Base-by-base conservation (phyloP, 2,888 invertebrate genomes). In the Rugalucina vietnamica region DNA sequence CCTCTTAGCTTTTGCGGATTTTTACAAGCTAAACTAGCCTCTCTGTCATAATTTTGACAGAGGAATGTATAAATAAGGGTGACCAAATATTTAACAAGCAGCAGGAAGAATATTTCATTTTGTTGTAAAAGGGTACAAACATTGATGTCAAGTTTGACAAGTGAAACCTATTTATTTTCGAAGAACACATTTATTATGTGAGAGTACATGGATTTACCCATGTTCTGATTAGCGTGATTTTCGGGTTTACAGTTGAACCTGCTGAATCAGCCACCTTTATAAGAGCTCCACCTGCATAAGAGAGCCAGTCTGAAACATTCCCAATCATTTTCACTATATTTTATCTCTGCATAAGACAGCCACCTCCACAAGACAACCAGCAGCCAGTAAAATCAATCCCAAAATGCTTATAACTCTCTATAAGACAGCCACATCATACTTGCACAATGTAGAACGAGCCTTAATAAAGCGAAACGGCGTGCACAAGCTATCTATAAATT, bases 1-100 rank as follows among this genome's bases (percentile, higher is more conserved):
- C 65, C 65, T 32, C 29, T 65, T 65, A 34, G 65, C 65, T 34
- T 34, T 4, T 21, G 34, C 5, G 34, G 65, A 65, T 65, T 34
- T 65, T 29, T 65, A 65, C 65, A 65, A 65, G 65, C 10, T 18
- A 65, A 65, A 65, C 65, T 34, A 32, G 32, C 65, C 3, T 65
- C 65, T 65, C 34, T 21, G 1, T 65, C 65, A 65, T n/a, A 65
- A 65, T 34, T 65, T 65, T 65, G 65, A 34, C 65, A 65, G 32
- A 18, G 34, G 65, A 65, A 65, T 65, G 32, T 34, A 32, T 32
- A 65, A 65, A 29, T 18, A 29, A 60, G 60, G 27, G 12, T 1
- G 21, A 32, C 4, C 60, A 34, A 65, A 65, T 34, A 12, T 34
- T 65, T 18, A 34, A 65, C 32, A 65, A 32, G 8, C n/a, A n/a